Percentiles rank a stretch among this genome's conserved stretches.
These are phyloP conservation scores for Eospalax fontanierii DNA, from an alignment of 2,797 vertebrate species.

Conservation along the genomic window DNA sequence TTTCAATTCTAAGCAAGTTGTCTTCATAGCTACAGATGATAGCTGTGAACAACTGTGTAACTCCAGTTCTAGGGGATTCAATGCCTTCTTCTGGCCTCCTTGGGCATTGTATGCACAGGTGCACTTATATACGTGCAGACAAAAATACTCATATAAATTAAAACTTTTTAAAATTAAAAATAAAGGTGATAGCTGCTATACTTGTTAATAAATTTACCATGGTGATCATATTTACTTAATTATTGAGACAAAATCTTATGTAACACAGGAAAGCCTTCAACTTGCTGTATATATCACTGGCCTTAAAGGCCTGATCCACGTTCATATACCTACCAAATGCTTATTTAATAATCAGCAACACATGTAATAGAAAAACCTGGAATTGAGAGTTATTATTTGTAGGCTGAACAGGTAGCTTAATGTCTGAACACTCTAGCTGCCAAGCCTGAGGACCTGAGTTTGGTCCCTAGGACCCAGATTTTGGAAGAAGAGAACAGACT, in stretches of 20 bases:
- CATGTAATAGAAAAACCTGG: not conserved
- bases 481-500: not conserved
- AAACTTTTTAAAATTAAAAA: too few relatives aligned
- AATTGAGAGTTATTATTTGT: conserved; percentile 11
- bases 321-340: not conserved
- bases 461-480: not conserved
- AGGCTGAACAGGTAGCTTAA: not conserved
- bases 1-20: conserved; percentile 18
- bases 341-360: not conserved
- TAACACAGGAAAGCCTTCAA: too few relatives aligned
- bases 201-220: not conserved
- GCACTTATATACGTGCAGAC: too few relatives aligned
- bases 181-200: not conserved
- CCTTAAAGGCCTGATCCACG: not conserved
- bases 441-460: not conserved
- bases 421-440: not conserved
- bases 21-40: not conserved
- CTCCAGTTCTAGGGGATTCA: too few relatives aligned
- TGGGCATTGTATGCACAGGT: too few relatives aligned
- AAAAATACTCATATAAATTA: too few relatives aligned
- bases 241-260: too few relatives aligned
- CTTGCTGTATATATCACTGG: too few relatives aligned
- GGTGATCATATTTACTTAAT: too few relatives aligned
- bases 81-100: too few relatives aligned
- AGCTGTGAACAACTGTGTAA: too few relatives aligned